These are phyloP conservation scores for Cylloceria caligata DNA, from an alignment of 2,888 invertebrate genomes.

Conservation along the genomic window DNA sequence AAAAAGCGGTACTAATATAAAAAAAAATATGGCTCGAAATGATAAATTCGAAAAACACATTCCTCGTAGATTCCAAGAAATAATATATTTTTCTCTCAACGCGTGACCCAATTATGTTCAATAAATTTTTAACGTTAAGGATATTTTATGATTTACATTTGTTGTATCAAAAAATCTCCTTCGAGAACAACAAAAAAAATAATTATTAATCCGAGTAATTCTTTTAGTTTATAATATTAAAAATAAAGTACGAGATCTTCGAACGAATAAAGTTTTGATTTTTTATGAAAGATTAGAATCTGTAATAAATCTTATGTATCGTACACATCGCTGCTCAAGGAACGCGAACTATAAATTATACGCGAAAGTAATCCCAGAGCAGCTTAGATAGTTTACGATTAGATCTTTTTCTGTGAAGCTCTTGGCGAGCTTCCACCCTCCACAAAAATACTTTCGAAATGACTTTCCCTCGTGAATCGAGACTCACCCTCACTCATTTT, in stretches of 20 bases:
- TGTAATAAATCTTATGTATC: not conserved
- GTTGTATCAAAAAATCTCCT: no score
- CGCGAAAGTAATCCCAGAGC: not conserved
- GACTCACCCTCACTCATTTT: conserved; percentile 67
- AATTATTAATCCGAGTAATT: not conserved
- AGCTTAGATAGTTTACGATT: conserved; percentile 5
- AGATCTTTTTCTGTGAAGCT: conserved; percentile 63
- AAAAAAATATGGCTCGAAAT: no score
- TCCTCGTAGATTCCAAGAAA: no score
- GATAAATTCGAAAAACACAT: no score
- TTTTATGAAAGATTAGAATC: not conserved
- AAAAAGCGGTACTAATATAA: no score
- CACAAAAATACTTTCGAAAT: conserved; percentile 6
- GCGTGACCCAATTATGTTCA: no score
- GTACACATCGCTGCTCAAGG: not conserved
- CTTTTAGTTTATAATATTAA: not conserved
- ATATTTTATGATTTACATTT: no score
- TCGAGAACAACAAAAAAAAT: no score
- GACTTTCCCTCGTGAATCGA: conserved; percentile 64
- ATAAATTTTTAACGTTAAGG: no score
- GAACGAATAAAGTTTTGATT: not conserved
- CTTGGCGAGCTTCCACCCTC: conserved; percentile 1
- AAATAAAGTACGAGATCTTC: not conserved
- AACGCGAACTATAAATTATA: not conserved
- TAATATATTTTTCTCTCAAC: no score